Percentiles rank a stretch among this genome's conserved stretches.
These are phyloP conservation scores for Pica pica DNA, from an alignment of 2,113 vertebrate genomes.

Conservation along the genomic window DNA sequence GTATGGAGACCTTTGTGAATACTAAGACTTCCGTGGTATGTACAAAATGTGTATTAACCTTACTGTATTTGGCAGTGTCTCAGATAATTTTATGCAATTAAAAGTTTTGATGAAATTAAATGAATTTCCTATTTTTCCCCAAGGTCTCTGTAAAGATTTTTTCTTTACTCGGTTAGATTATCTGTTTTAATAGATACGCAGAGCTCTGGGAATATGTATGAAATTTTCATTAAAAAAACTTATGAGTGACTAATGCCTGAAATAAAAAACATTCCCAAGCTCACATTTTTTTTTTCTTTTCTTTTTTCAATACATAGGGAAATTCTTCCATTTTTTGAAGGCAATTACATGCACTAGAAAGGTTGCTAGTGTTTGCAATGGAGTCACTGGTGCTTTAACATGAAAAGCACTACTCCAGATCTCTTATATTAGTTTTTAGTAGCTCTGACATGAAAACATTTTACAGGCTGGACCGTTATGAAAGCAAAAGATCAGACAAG, in stretches of 20 bases:
- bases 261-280: background rate
- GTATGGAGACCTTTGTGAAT: background rate
- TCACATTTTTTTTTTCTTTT: background rate
- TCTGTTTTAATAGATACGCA: background rate
- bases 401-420: background rate
- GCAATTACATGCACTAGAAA: background rate
- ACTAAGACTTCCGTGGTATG: background rate
- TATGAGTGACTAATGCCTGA: background rate
- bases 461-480: background rate
- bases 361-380: background rate
- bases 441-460: background rate
- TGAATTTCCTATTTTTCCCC: background rate
- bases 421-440: background rate
- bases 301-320: background rate
- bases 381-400: background rate
- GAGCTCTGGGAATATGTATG: background rate
- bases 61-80: background rate
- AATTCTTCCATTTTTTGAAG: background rate
- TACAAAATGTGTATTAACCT: background rate
- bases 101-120: background rate
- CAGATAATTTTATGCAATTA: background rate
- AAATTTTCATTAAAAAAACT: background rate
- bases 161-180: background rate
- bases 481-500: background rate
- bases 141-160: background rate